These are phyloP conservation scores for Lycocorax pyrrhopterus DNA, from an alignment of 2,113 vertebrate species.

Conservation along the genomic window DNA sequence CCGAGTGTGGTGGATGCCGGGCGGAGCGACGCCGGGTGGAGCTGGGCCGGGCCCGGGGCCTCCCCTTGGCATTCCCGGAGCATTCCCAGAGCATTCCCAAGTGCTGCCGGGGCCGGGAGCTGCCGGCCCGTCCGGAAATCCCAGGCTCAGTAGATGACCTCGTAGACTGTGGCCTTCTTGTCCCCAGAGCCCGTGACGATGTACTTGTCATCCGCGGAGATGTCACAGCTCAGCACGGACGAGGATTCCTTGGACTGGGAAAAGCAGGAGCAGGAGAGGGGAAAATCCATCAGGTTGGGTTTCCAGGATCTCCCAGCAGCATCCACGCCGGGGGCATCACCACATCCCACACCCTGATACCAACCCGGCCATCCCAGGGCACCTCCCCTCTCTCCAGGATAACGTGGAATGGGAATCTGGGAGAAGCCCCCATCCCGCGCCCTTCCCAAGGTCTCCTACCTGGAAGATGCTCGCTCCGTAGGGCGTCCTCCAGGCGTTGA, in stretches of 20 bases:
- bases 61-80: background rate
- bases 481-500: conserved; percentile 96
- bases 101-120: background rate
- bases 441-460: conserved; percentile 55
- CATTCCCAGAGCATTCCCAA: background rate
- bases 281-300: background rate
- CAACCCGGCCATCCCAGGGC: rapidly evolving
- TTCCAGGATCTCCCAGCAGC: too few species aligned
- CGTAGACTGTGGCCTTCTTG: conserved; percentile 97
- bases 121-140: background rate
- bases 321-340: rapidly evolving
- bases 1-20: conserved; percentile 6
- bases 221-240: conserved; percentile 95
- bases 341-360: rapidly evolving
- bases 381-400: background rate
- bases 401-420: rapidly evolving
- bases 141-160: conserved; percentile 91
- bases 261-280: background rate
- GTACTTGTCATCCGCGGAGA: conserved; percentile 95
- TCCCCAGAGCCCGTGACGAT: conserved; percentile 96
- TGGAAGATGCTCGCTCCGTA: conserved; percentile 98
- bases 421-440: rapidly evolving
- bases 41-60: background rate
- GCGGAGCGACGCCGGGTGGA: background rate
- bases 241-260: conserved; percentile 94